Conservation (phyloP, 2,888 invertebrate genomes). For the Oscheius onirici region DNA sequence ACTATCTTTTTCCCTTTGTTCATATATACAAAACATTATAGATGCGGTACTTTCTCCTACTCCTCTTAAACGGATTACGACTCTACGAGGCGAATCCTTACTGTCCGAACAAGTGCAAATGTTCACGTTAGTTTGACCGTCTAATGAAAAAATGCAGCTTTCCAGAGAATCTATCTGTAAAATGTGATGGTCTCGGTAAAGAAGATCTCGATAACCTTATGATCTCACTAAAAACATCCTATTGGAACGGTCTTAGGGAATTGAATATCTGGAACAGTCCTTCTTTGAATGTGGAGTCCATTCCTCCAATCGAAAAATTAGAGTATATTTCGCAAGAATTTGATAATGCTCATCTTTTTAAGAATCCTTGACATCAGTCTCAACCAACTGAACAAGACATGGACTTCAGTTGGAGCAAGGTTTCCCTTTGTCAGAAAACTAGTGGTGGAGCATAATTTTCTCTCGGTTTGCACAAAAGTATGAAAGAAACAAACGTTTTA, state of each 20-base stretch:
- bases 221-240: constrained; percentile 10
- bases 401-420: not conserved
- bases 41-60: constrained; percentile 14
- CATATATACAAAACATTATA: not conserved
- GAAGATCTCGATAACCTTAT: constrained; percentile 10
- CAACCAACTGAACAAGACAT: constrained; percentile 13
- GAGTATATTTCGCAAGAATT: not conserved
- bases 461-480: not conserved
- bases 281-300: constrained; percentile 4
- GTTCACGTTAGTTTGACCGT: not conserved
- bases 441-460: constrained; percentile 15
- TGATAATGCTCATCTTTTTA: not conserved
- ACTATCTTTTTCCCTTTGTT: not conserved
- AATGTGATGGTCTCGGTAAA: not conserved
- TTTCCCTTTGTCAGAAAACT: constrained; percentile 17
- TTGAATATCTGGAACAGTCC: constrained; percentile 21
- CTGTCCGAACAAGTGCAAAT: constrained; percentile 23
- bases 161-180: constrained; percentile 7
- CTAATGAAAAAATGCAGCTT: not conserved
- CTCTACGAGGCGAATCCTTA: constrained; percentile 9
- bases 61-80: constrained; percentile 10
- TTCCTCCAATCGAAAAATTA: constrained; percentile 24
- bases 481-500: not conserved
- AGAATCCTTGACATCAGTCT: constrained; percentile 16
- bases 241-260: constrained; percentile 20